Evolutionary conservation across 2,797 vertebrate genomes (phyloP).

Genomic region (Eurystomus glaucurus): DNA sequence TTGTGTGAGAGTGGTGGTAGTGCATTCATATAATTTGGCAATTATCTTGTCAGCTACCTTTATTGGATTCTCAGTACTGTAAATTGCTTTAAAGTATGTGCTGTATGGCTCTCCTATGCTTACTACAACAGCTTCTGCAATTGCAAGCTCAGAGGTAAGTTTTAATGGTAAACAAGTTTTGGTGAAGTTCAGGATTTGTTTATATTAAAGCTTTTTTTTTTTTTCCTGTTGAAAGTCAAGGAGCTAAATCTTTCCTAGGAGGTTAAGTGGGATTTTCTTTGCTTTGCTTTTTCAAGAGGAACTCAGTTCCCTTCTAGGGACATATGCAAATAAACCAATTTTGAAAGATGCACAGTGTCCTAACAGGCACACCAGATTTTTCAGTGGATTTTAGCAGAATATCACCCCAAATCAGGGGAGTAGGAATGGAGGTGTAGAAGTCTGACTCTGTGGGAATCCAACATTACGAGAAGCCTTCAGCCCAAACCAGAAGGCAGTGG

Average conservation of each 20-base stretch:
- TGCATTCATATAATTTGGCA: constrained; percentile 68
- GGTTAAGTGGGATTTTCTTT: background rate
- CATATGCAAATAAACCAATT: background rate
- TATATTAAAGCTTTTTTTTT: background rate
- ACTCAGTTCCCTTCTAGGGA: background rate
- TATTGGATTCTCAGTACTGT: constrained; percentile 49
- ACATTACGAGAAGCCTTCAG: background rate
- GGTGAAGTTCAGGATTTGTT: background rate
- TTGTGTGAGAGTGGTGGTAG: constrained; percentile 33
- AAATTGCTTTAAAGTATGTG: constrained; percentile 54
- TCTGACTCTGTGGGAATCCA: background rate
- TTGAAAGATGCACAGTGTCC: background rate
- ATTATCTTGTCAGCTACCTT: constrained; percentile 74
- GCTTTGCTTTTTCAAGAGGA: background rate
- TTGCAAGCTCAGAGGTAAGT: background rate
- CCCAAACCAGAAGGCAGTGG: background rate
- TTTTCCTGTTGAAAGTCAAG: background rate
- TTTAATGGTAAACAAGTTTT: background rate
- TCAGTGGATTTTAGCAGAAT: background rate
- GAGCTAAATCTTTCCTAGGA: background rate
- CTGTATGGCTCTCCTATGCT: background rate
- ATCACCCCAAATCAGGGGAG: background rate
- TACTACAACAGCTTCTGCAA: background rate
- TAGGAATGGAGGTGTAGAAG: background rate
- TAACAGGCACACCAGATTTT: background rate